Conservation (phyloP, 2,888 invertebrate species). For the Artemia sinica region DNA sequence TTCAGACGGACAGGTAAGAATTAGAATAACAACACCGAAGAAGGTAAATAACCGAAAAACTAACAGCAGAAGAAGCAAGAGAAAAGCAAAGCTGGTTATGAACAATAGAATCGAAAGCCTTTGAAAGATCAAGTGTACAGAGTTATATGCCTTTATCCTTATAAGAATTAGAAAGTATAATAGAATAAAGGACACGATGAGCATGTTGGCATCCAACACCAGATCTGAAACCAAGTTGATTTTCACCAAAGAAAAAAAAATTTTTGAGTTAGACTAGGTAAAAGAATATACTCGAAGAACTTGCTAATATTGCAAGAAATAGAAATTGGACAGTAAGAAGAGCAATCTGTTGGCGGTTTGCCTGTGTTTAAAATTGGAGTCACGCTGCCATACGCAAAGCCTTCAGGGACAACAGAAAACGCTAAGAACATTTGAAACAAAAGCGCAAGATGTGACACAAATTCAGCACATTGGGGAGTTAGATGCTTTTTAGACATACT, state of each 20-base stretch:
- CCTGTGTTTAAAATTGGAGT: slow-evolving; percentile 1
- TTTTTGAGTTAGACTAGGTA: too few relatives aligned
- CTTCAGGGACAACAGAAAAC: slow-evolving; percentile 6
- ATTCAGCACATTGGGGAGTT: slow-evolving; percentile 2
- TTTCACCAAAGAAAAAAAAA: too few relatives aligned
- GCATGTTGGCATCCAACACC: slow-evolving; percentile 8
- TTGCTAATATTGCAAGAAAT: too few relatives aligned
- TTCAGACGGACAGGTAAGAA: too few relatives aligned
- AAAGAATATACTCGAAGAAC: too few relatives aligned
- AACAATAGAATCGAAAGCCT: slow-evolving; percentile 9
- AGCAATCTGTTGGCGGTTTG: too few relatives aligned
- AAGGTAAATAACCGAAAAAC: too few relatives aligned
- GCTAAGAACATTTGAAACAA: too few relatives aligned
- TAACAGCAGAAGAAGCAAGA: slow-evolving; percentile 3
- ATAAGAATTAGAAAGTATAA: slow-evolving; percentile 1
- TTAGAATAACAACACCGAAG: too few relatives aligned
- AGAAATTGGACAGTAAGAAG: too few relatives aligned
- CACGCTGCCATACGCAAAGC: slow-evolving; percentile 3
- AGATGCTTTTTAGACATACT: slow-evolving; percentile 1
- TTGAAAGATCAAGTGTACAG: background rate
- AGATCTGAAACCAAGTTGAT: slow-evolving; percentile 9
- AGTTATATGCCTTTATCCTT: slow-evolving; percentile 1
- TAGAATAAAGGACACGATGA: slow-evolving; percentile 2
- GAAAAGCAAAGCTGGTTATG: slow-evolving; percentile 6
- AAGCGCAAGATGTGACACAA: slow-evolving; percentile 4